These are phyloP conservation scores for Aleadryas rufinucha DNA, from an alignment of 2,113 vertebrate species.

Conservation along the genomic window DNA sequence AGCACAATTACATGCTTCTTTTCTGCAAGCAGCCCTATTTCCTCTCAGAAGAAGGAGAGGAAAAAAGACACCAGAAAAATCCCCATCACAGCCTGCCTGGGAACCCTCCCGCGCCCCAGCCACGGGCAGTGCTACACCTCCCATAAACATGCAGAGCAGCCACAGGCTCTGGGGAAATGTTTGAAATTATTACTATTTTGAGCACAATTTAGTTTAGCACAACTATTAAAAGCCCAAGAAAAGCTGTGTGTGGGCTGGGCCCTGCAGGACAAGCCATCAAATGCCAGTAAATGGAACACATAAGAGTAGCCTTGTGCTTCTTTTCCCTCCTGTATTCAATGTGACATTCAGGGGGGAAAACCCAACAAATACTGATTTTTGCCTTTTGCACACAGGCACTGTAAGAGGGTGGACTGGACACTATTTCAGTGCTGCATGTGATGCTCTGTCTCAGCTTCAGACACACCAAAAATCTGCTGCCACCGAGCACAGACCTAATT, in stretches of 20 bases:
- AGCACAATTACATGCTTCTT: background rate
- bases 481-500: accelerated
- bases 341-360: accelerated
- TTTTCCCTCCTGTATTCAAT: background rate
- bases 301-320: background rate
- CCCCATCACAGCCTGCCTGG: background rate
- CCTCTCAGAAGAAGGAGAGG: background rate
- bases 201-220: background rate
- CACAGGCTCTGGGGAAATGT: background rate
- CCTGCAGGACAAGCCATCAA: background rate
- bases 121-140: background rate
- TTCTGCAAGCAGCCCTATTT: background rate
- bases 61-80: background rate
- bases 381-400: background rate
- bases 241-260: background rate
- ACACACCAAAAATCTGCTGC: background rate
- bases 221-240: background rate
- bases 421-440: background rate
- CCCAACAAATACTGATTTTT: background rate
- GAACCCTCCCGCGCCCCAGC: accelerated
- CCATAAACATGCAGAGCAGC: background rate
- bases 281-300: background rate
- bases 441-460: background rate
- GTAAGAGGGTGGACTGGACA: background rate
- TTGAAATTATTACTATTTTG: background rate